Evolutionary conservation across 2,888 invertebrate genomes (phyloP).

Genomic region (Imbricaverruca yamaguchii): DNA sequence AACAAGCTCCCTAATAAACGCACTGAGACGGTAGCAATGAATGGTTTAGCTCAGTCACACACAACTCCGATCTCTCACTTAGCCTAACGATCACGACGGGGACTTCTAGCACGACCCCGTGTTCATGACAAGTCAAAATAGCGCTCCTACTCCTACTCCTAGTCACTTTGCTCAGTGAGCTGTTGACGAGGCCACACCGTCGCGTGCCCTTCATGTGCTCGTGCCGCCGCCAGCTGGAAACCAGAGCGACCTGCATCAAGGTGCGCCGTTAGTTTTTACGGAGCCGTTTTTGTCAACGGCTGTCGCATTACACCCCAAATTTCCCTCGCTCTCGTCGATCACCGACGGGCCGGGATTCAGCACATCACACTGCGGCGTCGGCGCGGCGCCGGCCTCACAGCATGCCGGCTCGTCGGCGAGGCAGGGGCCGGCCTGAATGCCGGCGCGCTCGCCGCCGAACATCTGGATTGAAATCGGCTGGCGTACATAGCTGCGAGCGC

Average conservation of each 20-base stretch:
- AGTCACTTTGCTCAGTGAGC: no score
- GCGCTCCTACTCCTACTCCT: no score
- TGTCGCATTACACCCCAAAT: not conserved
- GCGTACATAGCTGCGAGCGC: not conserved
- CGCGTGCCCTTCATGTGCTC: no score
- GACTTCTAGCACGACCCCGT: no score
- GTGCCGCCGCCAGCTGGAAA: not conserved
- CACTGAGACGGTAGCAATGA: no score
- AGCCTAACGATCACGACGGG: no score
- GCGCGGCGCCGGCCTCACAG: not conserved
- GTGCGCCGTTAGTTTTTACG: not conserved
- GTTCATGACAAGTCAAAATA: no score
- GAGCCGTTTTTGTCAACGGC: not conserved
- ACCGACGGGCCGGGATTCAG: not conserved
- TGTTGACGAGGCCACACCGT: no score
- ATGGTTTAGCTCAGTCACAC: no score
- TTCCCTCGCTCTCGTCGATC: not conserved
- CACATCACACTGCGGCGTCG: not conserved
- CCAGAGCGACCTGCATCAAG: not conserved
- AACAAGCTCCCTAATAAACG: no score
- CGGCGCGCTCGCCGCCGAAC: not conserved
- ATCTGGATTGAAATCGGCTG: not conserved
- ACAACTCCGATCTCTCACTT: no score
- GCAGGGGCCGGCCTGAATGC: not conserved
- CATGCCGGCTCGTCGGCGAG: no score